Evolutionary conservation across 2,888 invertebrate species (phyloP), one percentile per base, ranked within the genome.

Genomic region (Heliconius charithonia): DNA sequence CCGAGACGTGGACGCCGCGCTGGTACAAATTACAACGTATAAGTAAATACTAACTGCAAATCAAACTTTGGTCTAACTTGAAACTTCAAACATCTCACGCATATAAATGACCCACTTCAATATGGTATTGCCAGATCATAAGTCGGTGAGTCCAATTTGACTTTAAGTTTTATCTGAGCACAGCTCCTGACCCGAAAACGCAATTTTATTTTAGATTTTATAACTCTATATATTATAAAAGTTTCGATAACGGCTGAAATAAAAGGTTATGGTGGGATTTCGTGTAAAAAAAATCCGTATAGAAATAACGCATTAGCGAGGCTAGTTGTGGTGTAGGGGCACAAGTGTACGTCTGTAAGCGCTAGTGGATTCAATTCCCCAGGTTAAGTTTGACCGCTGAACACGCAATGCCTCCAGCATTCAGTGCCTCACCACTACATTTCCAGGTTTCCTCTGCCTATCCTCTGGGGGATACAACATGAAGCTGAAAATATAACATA

Each of bases 91-190:
- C 78, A 73, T 78, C 67, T 78, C 66, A 69, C 80, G 80, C 78
- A 78, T 80, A 78, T 78, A 80, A 80, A 80, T 78, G 51, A 73
- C 76, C 67, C 22, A 59, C 65, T 78, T 73, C 78, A 73, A 78
- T 80, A 73, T 80, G 66, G 63, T 77, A 66, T 78, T 72, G 70
- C 78, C 71, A 75, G 78, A 66, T 75, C 75, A 78, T 80, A 76
- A 78, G 78, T 80, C 78, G 76, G 78, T 76, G 73, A 75, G 72
- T 51, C 51, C 67, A 19, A 45, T 76, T 75, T 73, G 62, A 74
- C 29, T 74, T 63, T 37, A 65, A 45, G 41, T 45, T 74, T 22
- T 41, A 22, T 63, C 41, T 22, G 22, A 27, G 41, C 27, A 22
- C 27, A 45, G 62, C 12, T 27, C n/a, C n/a, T n/a, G n/a, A 25